phyloP scores from a whole-genome alignment of 2,797 vertebrate species.

The Anguilla pacifica region DNA sequence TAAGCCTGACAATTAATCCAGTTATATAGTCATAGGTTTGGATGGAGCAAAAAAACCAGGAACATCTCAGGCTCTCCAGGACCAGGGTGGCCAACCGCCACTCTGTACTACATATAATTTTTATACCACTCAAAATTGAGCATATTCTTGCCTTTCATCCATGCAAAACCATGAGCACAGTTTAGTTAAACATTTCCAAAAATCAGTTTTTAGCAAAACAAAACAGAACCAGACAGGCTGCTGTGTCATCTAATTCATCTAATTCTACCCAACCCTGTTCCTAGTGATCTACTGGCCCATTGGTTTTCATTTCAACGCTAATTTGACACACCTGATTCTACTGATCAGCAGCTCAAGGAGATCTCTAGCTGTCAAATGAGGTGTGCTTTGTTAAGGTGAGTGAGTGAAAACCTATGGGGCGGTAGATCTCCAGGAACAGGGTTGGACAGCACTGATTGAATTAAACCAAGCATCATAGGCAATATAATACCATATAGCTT shows the following conservation, averaged over 20 bases:
- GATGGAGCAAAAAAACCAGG: background rate
- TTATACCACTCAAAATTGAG: background rate
- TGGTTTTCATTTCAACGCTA: too few relatives aligned
- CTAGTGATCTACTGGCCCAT: too few relatives aligned
- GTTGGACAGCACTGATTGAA: too few relatives aligned
- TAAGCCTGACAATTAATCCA: background rate
- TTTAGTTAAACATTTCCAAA: background rate
- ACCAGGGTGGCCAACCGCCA: background rate
- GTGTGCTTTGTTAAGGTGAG: too few relatives aligned
- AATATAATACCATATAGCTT: background rate
- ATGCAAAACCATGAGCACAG: background rate
- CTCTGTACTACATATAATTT: background rate
- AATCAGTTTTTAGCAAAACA: background rate
- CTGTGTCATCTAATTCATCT: background rate
- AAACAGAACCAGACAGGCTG: background rate
- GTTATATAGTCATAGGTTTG: background rate
- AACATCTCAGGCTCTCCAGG: background rate
- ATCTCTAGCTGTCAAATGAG: too few relatives aligned
- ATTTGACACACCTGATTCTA: too few relatives aligned
- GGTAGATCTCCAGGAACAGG: too few relatives aligned
- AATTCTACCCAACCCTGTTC: too few relatives aligned
- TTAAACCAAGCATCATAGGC: background rate
- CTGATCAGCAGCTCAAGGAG: too few relatives aligned
- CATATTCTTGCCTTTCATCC: background rate
- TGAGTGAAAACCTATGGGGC: too few relatives aligned